phyloP scores from a whole-genome alignment of 2,113 vertebrate genomes.

The Mus musculus region GRCm39 chr2:69745501-69746000 shows the following conservation, averaged over 20 bases:
- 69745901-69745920: constrained; percentile 57
- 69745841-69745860: constrained; percentile 1
- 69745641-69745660: too few relatives aligned
- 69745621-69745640: too few relatives aligned
- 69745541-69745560: constrained; percentile 52
- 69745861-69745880: constrained; percentile 48
- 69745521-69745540: constrained; percentile 51
- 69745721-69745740: constrained; percentile 53
- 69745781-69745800: constrained; percentile 18
- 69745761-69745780: neutral
- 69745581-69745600: too few relatives aligned
- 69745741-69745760: constrained; percentile 46
- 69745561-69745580: too few relatives aligned
- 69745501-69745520: constrained; percentile 30
- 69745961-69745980: neutral
- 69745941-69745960: neutral
- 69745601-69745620: too few relatives aligned
- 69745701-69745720: too few relatives aligned
- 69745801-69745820: neutral
- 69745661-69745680: too few relatives aligned
- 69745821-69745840: neutral
- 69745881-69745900: constrained; percentile 41
- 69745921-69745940: constrained; percentile 24
- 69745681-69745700: too few relatives aligned
- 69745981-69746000: constrained; percentile 31